These are phyloP conservation scores for Siniperca obscura DNA, from an alignment of 2,797 vertebrate species.

Conservation along the genomic window DNA sequence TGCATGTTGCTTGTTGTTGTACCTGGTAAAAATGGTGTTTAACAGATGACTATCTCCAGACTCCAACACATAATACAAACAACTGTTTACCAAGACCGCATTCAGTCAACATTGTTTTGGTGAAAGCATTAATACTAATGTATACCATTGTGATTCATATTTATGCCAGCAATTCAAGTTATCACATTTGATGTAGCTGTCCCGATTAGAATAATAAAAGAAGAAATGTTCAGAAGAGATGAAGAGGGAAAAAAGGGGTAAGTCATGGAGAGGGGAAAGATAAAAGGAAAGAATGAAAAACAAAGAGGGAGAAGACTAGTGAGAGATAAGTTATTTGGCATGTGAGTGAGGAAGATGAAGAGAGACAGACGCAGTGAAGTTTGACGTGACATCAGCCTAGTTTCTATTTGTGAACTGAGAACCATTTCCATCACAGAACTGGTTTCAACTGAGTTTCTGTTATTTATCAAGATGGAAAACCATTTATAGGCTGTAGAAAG, in stretches of 20 bases:
- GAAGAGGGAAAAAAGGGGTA: background rate
- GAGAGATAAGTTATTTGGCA: conserved; percentile 19
- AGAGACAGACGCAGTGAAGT: conserved; percentile 27
- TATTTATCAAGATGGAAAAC: conserved; percentile 34
- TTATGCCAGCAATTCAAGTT: conserved; percentile 10
- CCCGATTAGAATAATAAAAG: conserved; percentile 41
- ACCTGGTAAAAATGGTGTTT: conserved; percentile 9
- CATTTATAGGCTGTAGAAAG: conserved; percentile 50
- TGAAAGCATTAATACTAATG: conserved; percentile 23
- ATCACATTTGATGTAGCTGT: conserved; percentile 24
- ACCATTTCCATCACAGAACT: conserved; percentile 31
- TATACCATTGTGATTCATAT: background rate
- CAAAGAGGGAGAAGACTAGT: conserved; percentile 12
- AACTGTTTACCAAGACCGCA: background rate
- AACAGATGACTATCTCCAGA: background rate
- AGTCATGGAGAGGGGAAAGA: conserved; percentile 21
- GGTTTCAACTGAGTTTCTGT: conserved; percentile 17
- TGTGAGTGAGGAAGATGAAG: conserved; percentile 34
- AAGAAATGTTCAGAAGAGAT: conserved; percentile 27
- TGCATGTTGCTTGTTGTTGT: background rate
- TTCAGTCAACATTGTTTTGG: background rate
- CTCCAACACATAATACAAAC: background rate
- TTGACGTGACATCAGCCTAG: conserved; percentile 47
- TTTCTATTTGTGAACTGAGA: conserved; percentile 28
- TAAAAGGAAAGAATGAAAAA: conserved; percentile 33